Percentiles rank a stretch among this genome's conserved stretches.
These are phyloP conservation scores for Leptinotarsa juncta DNA, from an alignment of 2,888 invertebrate genomes.

Conservation along the genomic window DNA sequence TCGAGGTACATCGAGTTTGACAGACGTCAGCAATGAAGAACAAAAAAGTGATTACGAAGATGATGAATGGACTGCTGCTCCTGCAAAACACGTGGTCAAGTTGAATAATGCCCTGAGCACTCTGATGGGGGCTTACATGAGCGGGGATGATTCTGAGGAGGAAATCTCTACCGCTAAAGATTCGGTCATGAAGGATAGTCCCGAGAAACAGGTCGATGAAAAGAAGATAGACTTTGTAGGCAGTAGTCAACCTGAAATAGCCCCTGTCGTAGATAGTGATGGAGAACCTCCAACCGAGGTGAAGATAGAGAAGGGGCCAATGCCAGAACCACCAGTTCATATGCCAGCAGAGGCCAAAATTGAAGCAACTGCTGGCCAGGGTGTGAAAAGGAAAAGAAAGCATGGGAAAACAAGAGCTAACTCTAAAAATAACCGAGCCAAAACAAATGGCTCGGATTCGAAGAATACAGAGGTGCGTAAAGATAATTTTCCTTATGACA, in stretches of 20 bases:
- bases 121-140: conserved; percentile 71
- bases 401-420: conserved; percentile 33
- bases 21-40: conserved; percentile 50
- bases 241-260: neutral
- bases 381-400: conserved; percentile 37
- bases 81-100: conserved; percentile 40
- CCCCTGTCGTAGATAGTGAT: conserved; percentile 53
- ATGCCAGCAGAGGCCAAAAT: conserved; percentile 23
- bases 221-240: neutral
- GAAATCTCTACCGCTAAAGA: conserved; percentile 10
- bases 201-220: neutral
- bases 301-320: conserved; percentile 60
- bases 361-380: conserved; percentile 6
- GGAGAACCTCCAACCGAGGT: conserved; percentile 69
- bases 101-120: conserved; percentile 70
- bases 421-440: conserved; percentile 28
- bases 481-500: conserved; percentile 50
- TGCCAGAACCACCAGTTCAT: conserved; percentile 34
- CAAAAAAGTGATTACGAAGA: conserved; percentile 58
- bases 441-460: conserved; percentile 34
- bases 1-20: conserved; percentile 58
- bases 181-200: neutral
- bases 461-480: conserved; percentile 52
- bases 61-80: conserved; percentile 56
- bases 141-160: conserved; percentile 64